phyloP scores from a whole-genome alignment of 2,797 vertebrate species.

The Bradypodion pumilum region DNA sequence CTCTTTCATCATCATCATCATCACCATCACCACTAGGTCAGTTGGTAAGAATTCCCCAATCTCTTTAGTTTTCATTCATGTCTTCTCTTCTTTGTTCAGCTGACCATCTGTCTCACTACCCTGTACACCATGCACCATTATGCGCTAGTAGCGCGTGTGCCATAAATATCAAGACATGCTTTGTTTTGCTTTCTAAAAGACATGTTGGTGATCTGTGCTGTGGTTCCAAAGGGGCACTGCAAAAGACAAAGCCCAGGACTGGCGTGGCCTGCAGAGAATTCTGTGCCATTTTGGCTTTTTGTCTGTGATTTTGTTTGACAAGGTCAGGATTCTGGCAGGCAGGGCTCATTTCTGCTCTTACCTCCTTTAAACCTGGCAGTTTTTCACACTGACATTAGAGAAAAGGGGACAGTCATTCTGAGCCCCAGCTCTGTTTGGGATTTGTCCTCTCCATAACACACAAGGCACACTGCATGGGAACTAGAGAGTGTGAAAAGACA shows the following conservation, averaged over 20 bases:
- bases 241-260: background rate
- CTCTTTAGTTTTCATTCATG: constrained; percentile 51
- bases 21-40: too few relatives aligned
- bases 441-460: constrained; percentile 4
- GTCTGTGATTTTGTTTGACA: constrained; percentile 2
- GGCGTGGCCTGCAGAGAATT: fast-evolving
- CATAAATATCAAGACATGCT: constrained; percentile 58
- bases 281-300: background rate
- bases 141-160: constrained; percentile 37
- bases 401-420: background rate
- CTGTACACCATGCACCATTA: constrained; percentile 6
- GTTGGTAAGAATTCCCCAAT: constrained; percentile 50
- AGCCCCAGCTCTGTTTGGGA: background rate
- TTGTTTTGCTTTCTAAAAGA: constrained; percentile 57
- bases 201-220: background rate
- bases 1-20: too few relatives aligned
- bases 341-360: background rate
- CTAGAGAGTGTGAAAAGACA: background rate
- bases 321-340: background rate
- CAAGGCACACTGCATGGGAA: constrained; percentile 17
- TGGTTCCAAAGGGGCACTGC: constrained; percentile 3
- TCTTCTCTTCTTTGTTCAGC: constrained; percentile 59
- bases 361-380: background rate
- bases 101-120: constrained; percentile 64
- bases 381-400: background rate